Percentiles rank a stretch among this genome's conserved stretches.
These are phyloP conservation scores for Nansenia antarctica DNA, from an alignment of 2,113 vertebrate species.

Conservation along the genomic window DNA sequence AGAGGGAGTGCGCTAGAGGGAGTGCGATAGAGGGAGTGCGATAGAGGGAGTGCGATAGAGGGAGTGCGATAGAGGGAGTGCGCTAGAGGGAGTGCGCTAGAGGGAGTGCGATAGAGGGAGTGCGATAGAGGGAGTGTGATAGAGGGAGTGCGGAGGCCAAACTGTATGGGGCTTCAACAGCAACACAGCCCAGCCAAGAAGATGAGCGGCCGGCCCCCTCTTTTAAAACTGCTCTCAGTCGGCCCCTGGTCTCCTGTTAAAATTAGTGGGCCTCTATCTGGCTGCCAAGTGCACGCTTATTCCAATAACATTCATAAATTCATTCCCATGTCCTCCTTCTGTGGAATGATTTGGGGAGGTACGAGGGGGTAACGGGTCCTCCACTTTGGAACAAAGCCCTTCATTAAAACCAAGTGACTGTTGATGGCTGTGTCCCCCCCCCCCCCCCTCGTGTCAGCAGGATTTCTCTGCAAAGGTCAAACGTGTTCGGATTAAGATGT, in stretches of 20 bases:
- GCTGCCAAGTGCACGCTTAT: conserved; percentile 29
- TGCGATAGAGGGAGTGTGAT: neutral
- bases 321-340: conserved; percentile 14
- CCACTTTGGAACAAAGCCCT: neutral
- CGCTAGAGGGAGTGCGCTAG: neutral
- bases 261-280: conserved; percentile 25
- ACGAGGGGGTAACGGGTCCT: neutral
- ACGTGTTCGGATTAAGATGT: conserved; percentile 5
- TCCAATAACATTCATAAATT: conserved; percentile 23
- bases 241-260: conserved; percentile 25
- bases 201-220: neutral
- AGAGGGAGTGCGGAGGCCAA: neutral
- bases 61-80: neutral
- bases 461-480: conserved; percentile 35
- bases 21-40: neutral
- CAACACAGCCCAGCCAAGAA: neutral
- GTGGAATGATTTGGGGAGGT: conserved; percentile 26
- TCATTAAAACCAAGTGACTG: conserved; percentile 27
- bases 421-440: neutral
- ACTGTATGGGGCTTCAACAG: conserved; percentile 1
- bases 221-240: neutral
- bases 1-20: neutral
- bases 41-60: neutral
- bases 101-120: neutral
- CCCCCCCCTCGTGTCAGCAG: conserved; percentile 13